Conservation (phyloP, 2,113 vertebrate genomes). For the Chlorodrepanis virens region DNA sequence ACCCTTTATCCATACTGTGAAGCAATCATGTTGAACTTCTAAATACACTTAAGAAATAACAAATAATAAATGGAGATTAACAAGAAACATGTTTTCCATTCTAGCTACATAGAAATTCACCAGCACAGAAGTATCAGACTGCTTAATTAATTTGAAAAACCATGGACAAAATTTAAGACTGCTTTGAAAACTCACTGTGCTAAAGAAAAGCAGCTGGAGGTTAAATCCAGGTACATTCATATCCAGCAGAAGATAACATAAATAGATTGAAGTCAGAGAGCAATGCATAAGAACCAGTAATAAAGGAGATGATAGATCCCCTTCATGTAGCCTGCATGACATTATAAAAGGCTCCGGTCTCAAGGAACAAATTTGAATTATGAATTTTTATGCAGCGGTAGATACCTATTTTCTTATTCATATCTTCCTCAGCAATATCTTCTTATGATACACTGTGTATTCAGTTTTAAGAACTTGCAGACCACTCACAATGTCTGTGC, state of each 20-base stretch:
- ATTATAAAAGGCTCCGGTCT: not conserved
- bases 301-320: not conserved
- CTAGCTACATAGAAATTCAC: not conserved
- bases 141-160: not conserved
- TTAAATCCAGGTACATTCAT: not conserved
- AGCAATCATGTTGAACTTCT: not conserved
- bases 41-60: not conserved
- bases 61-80: not conserved
- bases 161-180: not conserved
- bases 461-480: not conserved
- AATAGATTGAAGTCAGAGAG: not conserved
- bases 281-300: not conserved
- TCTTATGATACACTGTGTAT: not conserved
- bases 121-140: not conserved
- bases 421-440: not conserved
- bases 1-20: not conserved
- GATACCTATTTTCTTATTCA: not conserved
- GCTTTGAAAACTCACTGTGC: not conserved
- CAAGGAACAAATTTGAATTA: conserved; percentile 19
- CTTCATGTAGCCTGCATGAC: not conserved
- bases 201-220: not conserved
- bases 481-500: not conserved
- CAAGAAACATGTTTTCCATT: not conserved
- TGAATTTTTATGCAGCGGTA: not conserved
- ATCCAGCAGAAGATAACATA: not conserved